Base-by-base conservation (phyloP, 2,113 vertebrate species). In the Hippocampus abdominalis region DNA sequence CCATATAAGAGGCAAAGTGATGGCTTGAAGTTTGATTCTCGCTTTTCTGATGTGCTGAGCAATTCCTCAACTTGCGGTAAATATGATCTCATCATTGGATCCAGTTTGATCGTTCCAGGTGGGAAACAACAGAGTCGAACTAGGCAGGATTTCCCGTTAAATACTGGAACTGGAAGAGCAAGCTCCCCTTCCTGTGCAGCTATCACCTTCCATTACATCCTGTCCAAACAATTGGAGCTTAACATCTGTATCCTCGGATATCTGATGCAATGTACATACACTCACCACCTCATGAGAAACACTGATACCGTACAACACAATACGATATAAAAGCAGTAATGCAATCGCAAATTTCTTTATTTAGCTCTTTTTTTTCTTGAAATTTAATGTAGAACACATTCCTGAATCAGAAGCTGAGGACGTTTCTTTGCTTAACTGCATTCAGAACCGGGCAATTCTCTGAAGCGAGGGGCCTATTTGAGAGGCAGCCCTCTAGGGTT, bases 121-220 rank as follows among this genome's bases (percentile, higher is more conserved):
- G 10, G 27, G 51, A 70, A 1, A 29, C 74, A 83, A 82, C 72
- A 29, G 63, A 13, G 5, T 68, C 60, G 66, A 53, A 46, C 36
- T 51, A 51, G 59, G 61, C 51, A 65, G 62, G 70, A 79, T 70
- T 81, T 84, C 79, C 78, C 62, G 49, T 72, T 39, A 27, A 46
- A 27, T 64, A 44, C 27, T 64, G 12, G 70, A 73, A 64, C 57
- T 70, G 29, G 13, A 73, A 40, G 69, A 73, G 12, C 10, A 51
- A 16, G 23, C 56, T 72, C 4, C 63, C 61, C 76, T 83, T 86
- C 81, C 77, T 81, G 68, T 73, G 70, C 64, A n/a, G 48, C 48
- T 23, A 7, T 71, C 49, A 72, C 46, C 67, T 39, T 77, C 63
- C 44, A 65, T 73, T 51, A 76, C 69, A 75, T 84, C 79, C 80